Conservation (phyloP, 23 tunicate species). For the Oikopleura albicans region DNA sequence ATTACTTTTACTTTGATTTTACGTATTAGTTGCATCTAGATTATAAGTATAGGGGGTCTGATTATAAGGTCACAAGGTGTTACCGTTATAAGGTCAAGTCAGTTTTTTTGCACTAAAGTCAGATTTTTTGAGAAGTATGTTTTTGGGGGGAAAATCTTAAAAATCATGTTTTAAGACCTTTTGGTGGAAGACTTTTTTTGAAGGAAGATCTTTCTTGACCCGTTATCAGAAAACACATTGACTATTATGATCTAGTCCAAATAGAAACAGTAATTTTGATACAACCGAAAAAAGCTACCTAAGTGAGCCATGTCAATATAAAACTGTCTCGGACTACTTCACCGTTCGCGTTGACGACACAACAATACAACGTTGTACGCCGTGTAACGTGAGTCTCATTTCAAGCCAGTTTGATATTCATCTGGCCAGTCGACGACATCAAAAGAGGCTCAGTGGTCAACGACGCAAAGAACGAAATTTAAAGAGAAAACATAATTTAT, state of each 20-base stretch:
- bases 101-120: too few species aligned
- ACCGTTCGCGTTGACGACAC: background rate
- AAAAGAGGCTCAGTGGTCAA: background rate
- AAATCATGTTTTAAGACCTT: too few species aligned
- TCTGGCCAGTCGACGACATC: background rate
- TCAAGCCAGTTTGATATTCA: background rate
- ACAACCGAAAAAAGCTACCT: background rate
- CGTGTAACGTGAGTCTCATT: background rate
- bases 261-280: background rate
- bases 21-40: too few species aligned
- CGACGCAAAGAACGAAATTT: background rate
- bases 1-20: too few species aligned
- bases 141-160: too few species aligned
- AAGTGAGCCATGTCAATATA: background rate
- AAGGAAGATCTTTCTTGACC: background rate
- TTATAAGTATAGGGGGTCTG: too few species aligned
- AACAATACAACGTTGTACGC: background rate
- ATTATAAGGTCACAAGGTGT: too few species aligned
- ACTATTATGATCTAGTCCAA: too few species aligned
- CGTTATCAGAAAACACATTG: too few species aligned
- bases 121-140: too few species aligned
- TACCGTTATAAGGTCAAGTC: too few species aligned
- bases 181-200: too few species aligned
- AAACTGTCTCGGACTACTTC: background rate
- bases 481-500: background rate